Base-by-base conservation (phyloP, 2,888 invertebrate genomes). In the Agrochola macilenta region DNA sequence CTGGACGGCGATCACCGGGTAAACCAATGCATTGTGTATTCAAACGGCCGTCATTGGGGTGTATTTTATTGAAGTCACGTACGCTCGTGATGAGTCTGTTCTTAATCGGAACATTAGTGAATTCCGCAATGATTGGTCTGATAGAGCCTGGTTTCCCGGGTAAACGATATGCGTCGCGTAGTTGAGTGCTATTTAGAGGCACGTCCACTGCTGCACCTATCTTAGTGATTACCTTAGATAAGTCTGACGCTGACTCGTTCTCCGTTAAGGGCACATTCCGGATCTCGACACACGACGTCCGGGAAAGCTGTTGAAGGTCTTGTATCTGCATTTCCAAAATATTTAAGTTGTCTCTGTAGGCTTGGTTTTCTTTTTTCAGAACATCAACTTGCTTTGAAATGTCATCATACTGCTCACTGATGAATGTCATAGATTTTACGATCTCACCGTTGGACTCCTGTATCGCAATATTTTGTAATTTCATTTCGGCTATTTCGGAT, bases 51-150 rank as follows among this genome's bases (percentile, higher is more conserved):
- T 52, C 68, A 1, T 68, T 54, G 12, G 68, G 68, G 35, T 68
- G 54, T 35, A 30, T 23, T 54, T 54, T 54, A 9, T 54, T 68
- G 5, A 68, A 68, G 14, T 68, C 23, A 8, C 68, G 39, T 39
- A 52, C 68, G 12, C 68, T 68, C 35, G 54, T n/a, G 12, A 68
- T 35, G 39, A 39, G 23, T 52, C n/a, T 68, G 12, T 68, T 68
- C 23, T 68, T 68, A 52, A 68, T 5, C 7, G 5, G 52, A 30
- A 68, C 68, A 68, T 52, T 68, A 2, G 1, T 54, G 14, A 68
- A 68, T 2, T 68, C 68, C 30, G 54, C 54, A 35, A 54, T 68
- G 1, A 68, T 54, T 5, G 68, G 52, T 68, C 54, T 68, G 23
- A 68, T 5, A 3, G 54, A 9, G 14, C 68, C 54, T n/a, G 54